Percentiles rank a stretch among this genome's conserved stretches.
These are phyloP conservation scores for Chaenocephalus aceratus DNA, from an alignment of 2,113 vertebrate genomes.

Conservation along the genomic window DNA sequence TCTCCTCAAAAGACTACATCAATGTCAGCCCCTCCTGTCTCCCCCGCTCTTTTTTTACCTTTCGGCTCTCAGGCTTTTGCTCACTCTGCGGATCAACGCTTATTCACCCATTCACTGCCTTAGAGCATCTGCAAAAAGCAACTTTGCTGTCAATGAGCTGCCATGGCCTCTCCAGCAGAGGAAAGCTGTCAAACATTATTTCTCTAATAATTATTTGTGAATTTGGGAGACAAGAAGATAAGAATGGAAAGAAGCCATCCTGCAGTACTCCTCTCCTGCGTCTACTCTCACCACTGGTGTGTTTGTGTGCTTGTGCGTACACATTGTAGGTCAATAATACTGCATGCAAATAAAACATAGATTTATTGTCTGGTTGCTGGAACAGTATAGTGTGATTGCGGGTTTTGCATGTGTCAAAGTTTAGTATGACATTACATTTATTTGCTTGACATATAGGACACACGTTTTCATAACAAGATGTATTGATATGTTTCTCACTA, in stretches of 20 bases:
- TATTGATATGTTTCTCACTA: not conserved
- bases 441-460: not conserved
- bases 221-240: not conserved
- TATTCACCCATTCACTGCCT: constrained; percentile 16
- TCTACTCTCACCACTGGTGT: not conserved
- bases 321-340: constrained; percentile 10
- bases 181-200: constrained; percentile 23
- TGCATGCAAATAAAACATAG: constrained; percentile 3
- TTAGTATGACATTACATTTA: constrained; percentile 8
- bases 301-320: constrained; percentile 12
- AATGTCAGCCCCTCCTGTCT: constrained; percentile 40
- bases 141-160: constrained; percentile 20
- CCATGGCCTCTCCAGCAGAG: not conserved
- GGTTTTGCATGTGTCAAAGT: not conserved
- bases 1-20: constrained; percentile 54
- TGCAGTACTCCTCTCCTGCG: constrained; percentile 5
- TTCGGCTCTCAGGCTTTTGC: constrained; percentile 12
- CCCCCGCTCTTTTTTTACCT: constrained; percentile 1
- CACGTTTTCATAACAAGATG: not conserved
- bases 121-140: constrained; percentile 36
- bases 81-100: constrained; percentile 1
- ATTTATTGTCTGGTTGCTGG: constrained; percentile 20
- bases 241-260: not conserved
- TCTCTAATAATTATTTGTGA: constrained; percentile 29
- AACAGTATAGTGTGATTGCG: constrained; percentile 1